These are phyloP conservation scores for Hycleus phaleratus DNA, from an alignment of 1,140 invertebrate species.

Conservation along the genomic window DNA sequence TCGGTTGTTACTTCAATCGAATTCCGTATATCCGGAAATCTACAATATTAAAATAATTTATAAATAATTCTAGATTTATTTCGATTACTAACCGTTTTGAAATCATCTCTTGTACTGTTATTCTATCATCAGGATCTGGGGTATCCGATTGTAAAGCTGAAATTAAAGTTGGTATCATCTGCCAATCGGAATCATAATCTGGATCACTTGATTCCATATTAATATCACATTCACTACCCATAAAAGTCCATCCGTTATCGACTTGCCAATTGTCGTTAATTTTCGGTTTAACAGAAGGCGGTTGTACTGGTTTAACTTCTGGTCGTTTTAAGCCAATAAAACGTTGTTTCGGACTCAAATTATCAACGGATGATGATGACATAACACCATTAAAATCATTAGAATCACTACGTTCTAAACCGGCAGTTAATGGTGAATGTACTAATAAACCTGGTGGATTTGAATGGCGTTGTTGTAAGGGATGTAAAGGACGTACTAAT, in stretches of 20 bases:
- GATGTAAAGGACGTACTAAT: conserved; percentile 24
- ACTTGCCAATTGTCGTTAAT: conserved; percentile 66
- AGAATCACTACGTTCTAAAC: conserved; percentile 52
- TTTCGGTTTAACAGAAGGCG: conserved; percentile 55
- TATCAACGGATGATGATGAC: conserved; percentile 61
- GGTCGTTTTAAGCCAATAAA: conserved; percentile 45
- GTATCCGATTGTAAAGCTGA: conserved; percentile 34
- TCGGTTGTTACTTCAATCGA: conserved; percentile 27
- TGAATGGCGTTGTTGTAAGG: conserved; percentile 49
- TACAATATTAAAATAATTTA: conserved; percentile 11
- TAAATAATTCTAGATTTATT: background rate
- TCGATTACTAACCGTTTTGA: conserved; percentile 51
- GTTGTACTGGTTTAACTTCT: conserved; percentile 61
- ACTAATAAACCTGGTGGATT: conserved; percentile 53
- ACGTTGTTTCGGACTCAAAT: conserved; percentile 45
- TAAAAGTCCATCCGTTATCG: conserved; percentile 82
- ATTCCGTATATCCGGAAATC: conserved; percentile 36
- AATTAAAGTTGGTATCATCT: conserved; percentile 26
- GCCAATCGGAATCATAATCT: conserved; percentile 46
- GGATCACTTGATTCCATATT: conserved; percentile 42
- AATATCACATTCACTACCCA: conserved; percentile 41
- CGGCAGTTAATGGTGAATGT: conserved; percentile 41
- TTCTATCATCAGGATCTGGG: conserved; percentile 46
- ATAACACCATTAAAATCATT: conserved; percentile 46
- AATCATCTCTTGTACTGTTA: conserved; percentile 69